Base-by-base conservation (phyloP, 1,140 invertebrate species). In the Hydropsyche tenuis region DNA sequence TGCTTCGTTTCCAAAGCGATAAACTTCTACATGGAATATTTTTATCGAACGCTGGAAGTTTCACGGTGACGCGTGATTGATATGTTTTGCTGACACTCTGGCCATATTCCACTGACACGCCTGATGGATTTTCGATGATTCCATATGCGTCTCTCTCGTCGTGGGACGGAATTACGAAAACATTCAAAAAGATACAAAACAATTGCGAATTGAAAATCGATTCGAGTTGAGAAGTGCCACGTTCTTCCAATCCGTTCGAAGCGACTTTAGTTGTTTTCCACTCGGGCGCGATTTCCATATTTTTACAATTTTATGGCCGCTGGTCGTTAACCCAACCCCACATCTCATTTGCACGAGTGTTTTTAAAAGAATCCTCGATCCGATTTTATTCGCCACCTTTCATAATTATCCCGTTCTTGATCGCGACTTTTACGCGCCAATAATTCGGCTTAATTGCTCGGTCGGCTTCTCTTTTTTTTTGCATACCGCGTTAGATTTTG, bases 381-480 rank as follows among this genome's bases (percentile, higher is more conserved):
- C n/a, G 48, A 16, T 18, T 53, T 53, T 20, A 16, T 37, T 37
- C 20, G 20, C 16, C 48, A 16, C 16, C 48, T 20, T 18, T 7
- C 18, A 20, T 53, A 53, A 53, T 53, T 46, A 46, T 46, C 45
- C 45, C 18, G 45, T 46, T 53, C 16, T 53, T 20, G 48, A 18
- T 46, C 45, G 45, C 45, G 45, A 46, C 45, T 46, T 46, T 46
- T 46, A 53, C 20, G 48, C 16, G 48, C 9, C 20, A 9, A 53
- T 53, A 53, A 53, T 53, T 20, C 48, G 20, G 48, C 48, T 53
- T 53, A 53, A 53, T 53, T 18, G 48, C 48, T 53, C 16, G n/a
- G 9, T 53, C 30, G 9, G 14, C 48, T 53, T 53, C 48, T 18
- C 20, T 53, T 20, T 6, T 18, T 53, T 53, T 53, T 53, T 53